Evolutionary conservation across 2,888 invertebrate species (phyloP).

Genomic region (Iphiclides podalirius): DNA sequence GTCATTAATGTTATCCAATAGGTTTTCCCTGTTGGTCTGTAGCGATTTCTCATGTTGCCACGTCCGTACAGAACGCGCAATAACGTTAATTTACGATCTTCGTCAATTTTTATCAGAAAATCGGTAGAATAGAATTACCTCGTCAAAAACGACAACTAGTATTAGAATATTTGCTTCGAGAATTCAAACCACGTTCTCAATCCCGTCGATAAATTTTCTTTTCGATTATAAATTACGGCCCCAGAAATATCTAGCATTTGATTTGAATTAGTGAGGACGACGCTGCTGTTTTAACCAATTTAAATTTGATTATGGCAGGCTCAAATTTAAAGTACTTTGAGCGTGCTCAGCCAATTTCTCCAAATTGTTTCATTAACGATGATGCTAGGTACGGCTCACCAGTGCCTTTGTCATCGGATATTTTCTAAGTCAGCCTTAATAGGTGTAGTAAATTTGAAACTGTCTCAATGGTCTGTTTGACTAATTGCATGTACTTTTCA

Average conservation of each 20-base stretch:
- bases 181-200: conserved; percentile 29
- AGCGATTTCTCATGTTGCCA: neutral
- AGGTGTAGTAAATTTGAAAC: neutral
- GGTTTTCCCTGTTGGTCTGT: neutral
- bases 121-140: neutral
- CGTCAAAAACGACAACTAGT: conserved; percentile 3
- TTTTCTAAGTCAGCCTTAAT: neutral
- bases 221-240: conserved; percentile 33
- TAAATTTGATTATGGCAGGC: conserved; percentile 32
- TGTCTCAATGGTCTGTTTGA: neutral
- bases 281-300: conserved; percentile 33
- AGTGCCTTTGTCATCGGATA: neutral
- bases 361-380: neutral
- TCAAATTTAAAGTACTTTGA: conserved; percentile 28
- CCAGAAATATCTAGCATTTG: conserved; percentile 27
- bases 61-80: neutral
- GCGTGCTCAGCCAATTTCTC: neutral
- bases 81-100: neutral
- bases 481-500: neutral
- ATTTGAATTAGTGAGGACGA: conserved; percentile 37
- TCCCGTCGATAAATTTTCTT: conserved; percentile 32
- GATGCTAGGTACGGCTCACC: neutral
- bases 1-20: neutral
- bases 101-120: neutral
- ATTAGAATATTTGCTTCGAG: conserved; percentile 13